Conservation (phyloP, 2,888 invertebrate genomes). For the Listrodromus nycthemerus region DNA sequence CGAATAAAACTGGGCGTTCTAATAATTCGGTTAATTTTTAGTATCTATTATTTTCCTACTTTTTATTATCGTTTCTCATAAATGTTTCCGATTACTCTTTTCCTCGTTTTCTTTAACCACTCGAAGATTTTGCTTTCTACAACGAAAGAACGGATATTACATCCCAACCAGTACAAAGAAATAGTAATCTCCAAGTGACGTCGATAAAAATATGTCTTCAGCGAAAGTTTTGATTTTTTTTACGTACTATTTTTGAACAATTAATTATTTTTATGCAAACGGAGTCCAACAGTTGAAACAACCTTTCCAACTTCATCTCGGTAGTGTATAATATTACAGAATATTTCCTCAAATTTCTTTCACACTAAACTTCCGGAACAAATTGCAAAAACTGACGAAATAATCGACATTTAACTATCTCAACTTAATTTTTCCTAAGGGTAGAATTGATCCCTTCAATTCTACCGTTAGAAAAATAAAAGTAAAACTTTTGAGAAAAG, state of each 20-base stretch:
- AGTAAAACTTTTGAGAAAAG: background rate
- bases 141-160: background rate
- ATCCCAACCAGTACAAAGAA: background rate
- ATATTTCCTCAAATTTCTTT: background rate
- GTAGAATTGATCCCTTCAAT: too few species aligned
- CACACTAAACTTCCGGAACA: background rate
- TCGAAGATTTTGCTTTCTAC: background rate
- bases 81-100: background rate
- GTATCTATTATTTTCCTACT: background rate
- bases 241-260: background rate
- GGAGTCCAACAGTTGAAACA: background rate
- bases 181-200: background rate
- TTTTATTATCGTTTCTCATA: background rate
- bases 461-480: too few species aligned
- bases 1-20: constrained; percentile 19
- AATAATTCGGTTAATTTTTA: background rate
- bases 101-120: background rate
- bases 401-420: background rate
- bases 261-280: background rate
- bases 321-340: background rate
- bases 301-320: background rate
- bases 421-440: background rate
- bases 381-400: background rate
- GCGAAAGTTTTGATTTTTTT: background rate
- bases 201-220: background rate